phyloP scores from a whole-genome alignment of 2,113 vertebrate genomes.

The Oriolus oriolus region DNA sequence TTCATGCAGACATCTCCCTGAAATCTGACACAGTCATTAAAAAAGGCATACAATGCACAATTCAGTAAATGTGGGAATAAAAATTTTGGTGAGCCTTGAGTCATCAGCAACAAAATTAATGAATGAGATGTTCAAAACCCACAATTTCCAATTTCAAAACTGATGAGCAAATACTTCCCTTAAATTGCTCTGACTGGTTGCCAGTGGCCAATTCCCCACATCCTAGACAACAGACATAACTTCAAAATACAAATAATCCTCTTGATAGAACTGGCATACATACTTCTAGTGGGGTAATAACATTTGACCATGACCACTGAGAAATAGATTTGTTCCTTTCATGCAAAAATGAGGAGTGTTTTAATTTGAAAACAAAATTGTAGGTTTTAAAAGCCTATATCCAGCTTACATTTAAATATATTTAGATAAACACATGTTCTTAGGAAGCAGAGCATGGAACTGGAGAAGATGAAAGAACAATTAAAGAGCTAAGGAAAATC shows the following conservation, averaged over 20 bases:
- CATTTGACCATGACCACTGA: neutral
- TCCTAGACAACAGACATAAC: constrained; percentile 38
- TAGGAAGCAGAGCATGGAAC: neutral
- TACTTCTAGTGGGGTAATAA: neutral
- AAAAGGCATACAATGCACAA: neutral
- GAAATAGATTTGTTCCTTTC: neutral
- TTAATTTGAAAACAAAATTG: neutral
- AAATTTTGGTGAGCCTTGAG: constrained; percentile 54
- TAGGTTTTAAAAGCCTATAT: neutral
- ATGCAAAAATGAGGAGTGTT: neutral
- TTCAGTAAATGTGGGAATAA: constrained; percentile 22
- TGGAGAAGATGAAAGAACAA: neutral
- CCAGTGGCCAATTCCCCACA: neutral
- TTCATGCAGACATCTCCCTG: constrained; percentile 41
- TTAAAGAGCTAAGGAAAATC: neutral
- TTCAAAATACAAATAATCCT: neutral
- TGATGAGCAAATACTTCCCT: constrained; percentile 17
- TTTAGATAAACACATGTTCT: neutral
- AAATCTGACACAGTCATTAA: constrained; percentile 50
- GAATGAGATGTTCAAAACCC: constrained; percentile 5
- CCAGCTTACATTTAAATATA: neutral
- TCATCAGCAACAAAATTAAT: constrained; percentile 35
- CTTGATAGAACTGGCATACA: neutral
- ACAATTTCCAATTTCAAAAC: constrained; percentile 23
- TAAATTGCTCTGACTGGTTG: constrained; percentile 20